Conservation (phyloP, 2,797 vertebrate species). For the Sylvilagus floridanus region DNA sequence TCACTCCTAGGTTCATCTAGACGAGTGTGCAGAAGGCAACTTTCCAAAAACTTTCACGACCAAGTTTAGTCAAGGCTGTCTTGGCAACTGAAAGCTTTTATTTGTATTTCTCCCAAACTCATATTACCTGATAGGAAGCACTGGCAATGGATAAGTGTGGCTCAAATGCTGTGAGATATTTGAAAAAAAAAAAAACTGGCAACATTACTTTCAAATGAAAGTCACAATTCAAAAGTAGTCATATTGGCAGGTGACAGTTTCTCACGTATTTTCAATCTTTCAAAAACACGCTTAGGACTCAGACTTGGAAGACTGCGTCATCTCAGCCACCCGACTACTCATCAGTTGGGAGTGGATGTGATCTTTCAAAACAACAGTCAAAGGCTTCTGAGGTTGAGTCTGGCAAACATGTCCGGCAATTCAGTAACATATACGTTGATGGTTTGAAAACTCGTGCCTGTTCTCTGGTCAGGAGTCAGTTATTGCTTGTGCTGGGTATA, state of each 20-base stretch:
- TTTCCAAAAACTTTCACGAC: slow-evolving; percentile 10
- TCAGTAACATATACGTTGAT: not conserved
- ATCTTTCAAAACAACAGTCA: slow-evolving; percentile 9
- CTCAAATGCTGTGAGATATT: not conserved
- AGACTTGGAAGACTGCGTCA: not conserved
- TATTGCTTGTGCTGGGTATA: not conserved
- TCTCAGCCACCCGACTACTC: not conserved
- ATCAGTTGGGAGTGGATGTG: not conserved
- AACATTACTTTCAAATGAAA: slow-evolving; percentile 1
- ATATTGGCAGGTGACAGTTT: not conserved
- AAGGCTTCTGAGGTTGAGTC: not conserved
- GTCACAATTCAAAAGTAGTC: slow-evolving; percentile 17
- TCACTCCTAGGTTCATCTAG: slow-evolving; percentile 19
- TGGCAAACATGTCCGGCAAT: not conserved
- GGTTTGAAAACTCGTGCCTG: not conserved
- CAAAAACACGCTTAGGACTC: not conserved
- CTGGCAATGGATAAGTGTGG: not conserved
- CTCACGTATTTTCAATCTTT: slow-evolving; percentile 45
- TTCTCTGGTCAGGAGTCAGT: not conserved
- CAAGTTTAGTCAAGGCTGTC: slow-evolving; percentile 31
- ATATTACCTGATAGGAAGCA: not conserved
- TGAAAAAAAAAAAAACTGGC: not conserved
- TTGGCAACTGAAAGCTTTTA: slow-evolving; percentile 2
- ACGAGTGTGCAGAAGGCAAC: not conserved
- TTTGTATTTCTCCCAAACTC: slow-evolving; percentile 5